Percentiles rank a stretch among this genome's conserved stretches.
Conservation (phyloP, 2,113 vertebrate genomes). For the Axis porcinus region DNA sequence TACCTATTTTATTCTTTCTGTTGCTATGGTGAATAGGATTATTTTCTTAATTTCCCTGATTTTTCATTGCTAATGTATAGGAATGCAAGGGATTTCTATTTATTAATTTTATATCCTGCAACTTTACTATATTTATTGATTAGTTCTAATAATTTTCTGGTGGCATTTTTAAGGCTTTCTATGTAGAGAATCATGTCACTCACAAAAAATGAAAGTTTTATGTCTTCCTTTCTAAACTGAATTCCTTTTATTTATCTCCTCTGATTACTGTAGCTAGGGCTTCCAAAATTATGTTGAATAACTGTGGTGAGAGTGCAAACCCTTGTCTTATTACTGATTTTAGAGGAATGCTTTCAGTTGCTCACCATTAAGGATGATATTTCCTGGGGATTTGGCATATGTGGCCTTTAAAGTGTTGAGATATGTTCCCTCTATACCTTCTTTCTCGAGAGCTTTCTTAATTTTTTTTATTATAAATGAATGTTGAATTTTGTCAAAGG, state of each 20-base stretch:
- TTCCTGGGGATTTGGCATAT: not conserved
- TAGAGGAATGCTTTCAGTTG: not conserved
- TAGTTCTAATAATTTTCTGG: not conserved
- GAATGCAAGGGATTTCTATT: not conserved
- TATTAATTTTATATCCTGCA: not conserved
- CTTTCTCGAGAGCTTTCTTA: no score
- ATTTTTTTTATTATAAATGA: no score
- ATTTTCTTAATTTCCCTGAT: not conserved
- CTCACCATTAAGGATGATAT: not conserved
- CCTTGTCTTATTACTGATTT: not conserved
- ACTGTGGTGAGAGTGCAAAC: not conserved
- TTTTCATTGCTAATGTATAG: not conserved
- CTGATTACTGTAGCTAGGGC: not conserved
- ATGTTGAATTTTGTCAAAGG: no score
- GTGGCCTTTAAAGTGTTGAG: not conserved
- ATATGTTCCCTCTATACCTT: not conserved
- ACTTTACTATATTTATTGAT: not conserved
- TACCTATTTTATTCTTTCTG: not conserved
- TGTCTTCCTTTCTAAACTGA: not conserved
- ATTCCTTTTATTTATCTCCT: not conserved
- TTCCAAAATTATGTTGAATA: not conserved
- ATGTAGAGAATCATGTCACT: not conserved
- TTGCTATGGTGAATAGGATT: not conserved
- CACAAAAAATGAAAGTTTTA: not conserved
- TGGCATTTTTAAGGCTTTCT: not conserved